phyloP scores from a whole-genome alignment of 2,888 invertebrate genomes.

The Capitulum mitella region DNA sequence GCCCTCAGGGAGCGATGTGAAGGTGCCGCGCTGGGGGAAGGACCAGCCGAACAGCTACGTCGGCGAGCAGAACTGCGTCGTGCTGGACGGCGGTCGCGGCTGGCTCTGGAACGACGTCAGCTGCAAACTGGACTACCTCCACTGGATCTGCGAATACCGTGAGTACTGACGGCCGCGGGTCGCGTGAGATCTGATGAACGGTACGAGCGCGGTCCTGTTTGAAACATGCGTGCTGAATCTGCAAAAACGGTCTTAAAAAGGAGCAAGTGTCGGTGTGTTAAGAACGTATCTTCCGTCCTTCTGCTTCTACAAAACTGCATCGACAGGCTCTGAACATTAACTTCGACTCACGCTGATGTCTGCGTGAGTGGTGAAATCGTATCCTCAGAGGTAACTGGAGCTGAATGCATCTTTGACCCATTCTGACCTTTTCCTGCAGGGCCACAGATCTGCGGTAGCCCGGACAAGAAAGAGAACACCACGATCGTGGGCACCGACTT shows the following conservation, averaged over 20 bases:
- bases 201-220: no score
- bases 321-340: no score
- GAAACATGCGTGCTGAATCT: no score
- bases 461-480: constrained; percentile 74
- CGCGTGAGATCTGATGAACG: no score
- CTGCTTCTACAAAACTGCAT: no score
- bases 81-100: constrained; percentile 76
- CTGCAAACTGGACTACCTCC: constrained; percentile 83
- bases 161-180: constrained; percentile 46
- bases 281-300: no score
- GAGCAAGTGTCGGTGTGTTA: no score
- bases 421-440: constrained; percentile 48
- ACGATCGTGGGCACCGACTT: constrained; percentile 63
- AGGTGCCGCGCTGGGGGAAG: constrained; percentile 68
- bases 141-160: constrained; percentile 88
- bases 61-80: constrained; percentile 91
- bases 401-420: no score
- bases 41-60: constrained; percentile 94
- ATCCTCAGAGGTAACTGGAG: no score
- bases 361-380: no score
- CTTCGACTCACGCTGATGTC: no score
- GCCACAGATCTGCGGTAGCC: constrained; percentile 78
- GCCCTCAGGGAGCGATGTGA: constrained; percentile 26
- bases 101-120: constrained; percentile 95
- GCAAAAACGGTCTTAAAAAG: no score